Evolutionary conservation across 2,113 vertebrate species (phyloP).

Genomic region (Raja brachyura): DNA sequence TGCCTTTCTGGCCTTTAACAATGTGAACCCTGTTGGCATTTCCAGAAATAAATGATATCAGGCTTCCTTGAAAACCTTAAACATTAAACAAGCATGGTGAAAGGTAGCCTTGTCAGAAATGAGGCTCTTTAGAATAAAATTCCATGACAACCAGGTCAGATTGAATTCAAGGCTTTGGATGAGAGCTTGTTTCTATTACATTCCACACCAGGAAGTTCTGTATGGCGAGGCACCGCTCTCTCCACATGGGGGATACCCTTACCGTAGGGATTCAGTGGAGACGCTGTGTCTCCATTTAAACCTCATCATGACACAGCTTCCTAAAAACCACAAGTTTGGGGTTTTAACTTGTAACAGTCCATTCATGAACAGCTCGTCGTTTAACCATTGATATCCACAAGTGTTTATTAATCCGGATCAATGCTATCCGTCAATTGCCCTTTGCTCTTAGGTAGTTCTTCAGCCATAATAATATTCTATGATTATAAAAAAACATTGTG

Average conservation of each 20-base stretch:
- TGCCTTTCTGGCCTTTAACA: constrained; percentile 48
- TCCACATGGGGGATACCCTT: constrained; percentile 64
- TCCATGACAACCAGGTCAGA: constrained; percentile 53
- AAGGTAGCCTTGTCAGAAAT: constrained; percentile 56
- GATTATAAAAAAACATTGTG: background rate
- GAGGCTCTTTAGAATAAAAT: constrained; percentile 52
- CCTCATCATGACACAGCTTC: constrained; percentile 77
- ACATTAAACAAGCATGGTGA: constrained; percentile 43
- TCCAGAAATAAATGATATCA: constrained; percentile 44
- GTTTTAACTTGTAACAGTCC: constrained; percentile 67
- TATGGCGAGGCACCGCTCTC: constrained; percentile 57
- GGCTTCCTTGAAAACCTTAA: constrained; percentile 46
- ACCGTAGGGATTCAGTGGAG: constrained; percentile 65
- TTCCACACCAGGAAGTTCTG: constrained; percentile 61
- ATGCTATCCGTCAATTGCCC: background rate
- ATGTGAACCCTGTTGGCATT: constrained; percentile 44
- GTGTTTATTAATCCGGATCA: background rate
- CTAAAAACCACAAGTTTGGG: constrained; percentile 69
- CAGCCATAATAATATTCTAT: background rate
- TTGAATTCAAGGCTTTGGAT: constrained; percentile 53
- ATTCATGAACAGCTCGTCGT: constrained; percentile 60
- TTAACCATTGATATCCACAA: constrained; percentile 44
- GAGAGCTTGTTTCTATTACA: constrained; percentile 53
- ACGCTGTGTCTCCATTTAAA: constrained; percentile 78
- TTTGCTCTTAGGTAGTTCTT: background rate